Base-by-base conservation (phyloP, 2,797 vertebrate species). In the Netta rufina region DNA sequence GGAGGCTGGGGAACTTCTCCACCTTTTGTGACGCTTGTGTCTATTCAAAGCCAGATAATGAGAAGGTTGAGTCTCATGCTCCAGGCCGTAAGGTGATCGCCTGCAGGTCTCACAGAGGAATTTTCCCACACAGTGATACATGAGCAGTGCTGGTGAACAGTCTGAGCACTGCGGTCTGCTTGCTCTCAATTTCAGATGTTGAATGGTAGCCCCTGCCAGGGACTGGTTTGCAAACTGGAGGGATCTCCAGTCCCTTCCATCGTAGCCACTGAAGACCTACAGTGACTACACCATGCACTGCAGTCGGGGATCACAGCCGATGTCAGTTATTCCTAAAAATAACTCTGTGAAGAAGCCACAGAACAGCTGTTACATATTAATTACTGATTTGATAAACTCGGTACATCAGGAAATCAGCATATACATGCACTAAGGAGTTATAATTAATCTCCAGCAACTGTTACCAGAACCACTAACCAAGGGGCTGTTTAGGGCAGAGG, bases 41-140 rank as follows among this genome's bases (percentile, higher is more conserved):
- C 69, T 85, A 79, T 95, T 96, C 92, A 94, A 54, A 41, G 24
- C 60, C 62, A 72, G 67, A 94, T 56, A 74, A 93, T 77, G 90
- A 87, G 11, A 32, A 81, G 45, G 60, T 74, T 84, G 78, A 47
- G 53, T 83, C 71, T 80, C 93, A 47, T 72, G 93, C 88, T 85
- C 78, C 69, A 47, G 70, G 72, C 41, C 4, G 60, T 82, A 95
- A 95, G 85, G 89, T 45, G 90, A 95, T 95, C 64, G 7, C 56
- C 17, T 15, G 22, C 43, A 62, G 65, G 77, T 77, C 92, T 89
- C 19, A 0, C 33, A 45, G 74, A 78, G 85, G 69, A 73, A 77
- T 84, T 93, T 95, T 94, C 93, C 82, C 94, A 89, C 83, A 66
- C 51, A 84, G 53, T 20, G 32, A 36, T 28, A 27, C 51, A 9